Base-by-base conservation (phyloP, 2,113 vertebrate genomes). In the Benitochromis conjunctus region DNA sequence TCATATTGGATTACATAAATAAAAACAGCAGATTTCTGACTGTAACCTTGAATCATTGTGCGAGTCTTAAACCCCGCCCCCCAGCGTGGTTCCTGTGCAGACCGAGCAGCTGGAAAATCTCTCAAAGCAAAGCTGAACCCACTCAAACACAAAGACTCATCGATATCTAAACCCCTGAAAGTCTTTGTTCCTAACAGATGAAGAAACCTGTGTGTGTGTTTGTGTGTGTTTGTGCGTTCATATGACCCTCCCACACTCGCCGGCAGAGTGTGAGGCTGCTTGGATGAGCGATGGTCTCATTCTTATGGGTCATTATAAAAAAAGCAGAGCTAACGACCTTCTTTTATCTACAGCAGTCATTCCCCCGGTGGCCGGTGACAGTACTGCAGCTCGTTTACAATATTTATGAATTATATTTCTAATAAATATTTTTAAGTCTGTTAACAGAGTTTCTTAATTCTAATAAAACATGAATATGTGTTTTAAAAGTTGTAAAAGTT, bases 61-160 rank as follows among this genome's bases (percentile, higher is more conserved):
- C 13, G 31, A 64, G 4, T 24, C 62, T 21, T 41, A 11, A 5
- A 78, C 79, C 10, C 16, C 18, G 29, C 8, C 21, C 24, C 85
- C 66, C 81, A 24, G 6, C 34, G 19, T 8, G 36, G 51, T 86
- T 89, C 55, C 85, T 82, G 77, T 82, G 82, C 31, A 58, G 26
- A 84, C 31, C 4, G 58, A 60, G 79, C 10, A 38, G 80, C 87
- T 82, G 88, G 90, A 89, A 93, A 89, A 81, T 71, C n/a, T n/a
- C n/a, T n/a, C n/a, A n/a, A n/a, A n/a, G n/a, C n/a, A n/a, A n/a
- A n/a, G n/a, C 83, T 87, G 79, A 69, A 26, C 26, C 26, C 26
- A 26, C 18, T 64, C n/a, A 16, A 54, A 18, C 19, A 57, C 18
- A 69, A 69, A 41, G 2, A 43, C 13, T 43, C 64, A 69, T 24